Conservation (phyloP, 2,797 vertebrate genomes). For the Malurus leucopterus region DNA sequence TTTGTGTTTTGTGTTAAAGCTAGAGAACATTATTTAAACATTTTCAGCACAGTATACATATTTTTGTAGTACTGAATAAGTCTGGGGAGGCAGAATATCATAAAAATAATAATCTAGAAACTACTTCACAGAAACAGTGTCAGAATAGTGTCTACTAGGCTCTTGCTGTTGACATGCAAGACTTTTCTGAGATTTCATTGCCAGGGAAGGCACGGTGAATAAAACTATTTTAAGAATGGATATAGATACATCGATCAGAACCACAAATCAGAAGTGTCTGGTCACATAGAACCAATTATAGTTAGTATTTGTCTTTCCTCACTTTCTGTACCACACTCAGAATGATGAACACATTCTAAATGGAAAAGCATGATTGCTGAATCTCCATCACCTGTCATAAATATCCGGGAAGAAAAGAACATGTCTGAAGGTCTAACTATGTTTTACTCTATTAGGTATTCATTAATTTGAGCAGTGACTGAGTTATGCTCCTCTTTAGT, state of each 20-base stretch:
- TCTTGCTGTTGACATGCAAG: neutral
- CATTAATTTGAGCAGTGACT: neutral
- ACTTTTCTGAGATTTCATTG: neutral
- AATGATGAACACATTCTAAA: conserved; percentile 30
- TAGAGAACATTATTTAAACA: neutral
- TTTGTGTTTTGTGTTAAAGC: neutral
- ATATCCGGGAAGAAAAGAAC: conserved; percentile 10
- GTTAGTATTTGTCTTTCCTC: conserved; percentile 24
- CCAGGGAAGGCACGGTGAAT: neutral
- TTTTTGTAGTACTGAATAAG: neutral
- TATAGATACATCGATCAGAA: conserved; percentile 27
- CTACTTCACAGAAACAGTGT: neutral
- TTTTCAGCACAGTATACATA: neutral
- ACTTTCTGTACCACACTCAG: conserved; percentile 6
- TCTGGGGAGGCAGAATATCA: neutral
- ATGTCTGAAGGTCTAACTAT: neutral
- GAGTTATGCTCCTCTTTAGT: neutral
- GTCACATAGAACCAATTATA: neutral
- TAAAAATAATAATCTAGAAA: neutral
- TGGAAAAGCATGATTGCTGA: conserved; percentile 10
- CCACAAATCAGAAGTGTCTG: neutral
- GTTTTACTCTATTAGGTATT: neutral
- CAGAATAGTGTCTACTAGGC: neutral
- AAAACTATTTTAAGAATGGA: conserved; percentile 33
- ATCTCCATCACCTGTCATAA: conserved; percentile 12